These are phyloP conservation scores for Clarias fuscus DNA, from an alignment of 2,797 vertebrate species.

Conservation along the genomic window DNA sequence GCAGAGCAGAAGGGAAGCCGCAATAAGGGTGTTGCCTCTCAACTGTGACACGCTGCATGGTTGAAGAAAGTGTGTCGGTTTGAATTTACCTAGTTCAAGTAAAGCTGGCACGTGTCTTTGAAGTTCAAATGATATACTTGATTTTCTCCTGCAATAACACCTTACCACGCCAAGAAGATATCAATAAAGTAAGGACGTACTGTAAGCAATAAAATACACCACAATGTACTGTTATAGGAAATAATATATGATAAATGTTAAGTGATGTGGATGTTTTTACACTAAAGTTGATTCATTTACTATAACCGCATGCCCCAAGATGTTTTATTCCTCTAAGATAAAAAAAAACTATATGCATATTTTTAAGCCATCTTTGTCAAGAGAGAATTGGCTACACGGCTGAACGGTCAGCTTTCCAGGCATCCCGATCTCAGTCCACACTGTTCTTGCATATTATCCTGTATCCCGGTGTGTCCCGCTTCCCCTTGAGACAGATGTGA, in stretches of 20 bases:
- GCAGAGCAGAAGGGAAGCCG: neutral
- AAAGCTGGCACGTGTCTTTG: neutral
- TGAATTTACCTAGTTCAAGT: neutral
- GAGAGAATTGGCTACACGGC: no score
- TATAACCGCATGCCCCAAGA: neutral
- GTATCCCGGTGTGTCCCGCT: no score
- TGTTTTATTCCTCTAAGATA: neutral
- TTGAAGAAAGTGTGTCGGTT: neutral
- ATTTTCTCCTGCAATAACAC: neutral
- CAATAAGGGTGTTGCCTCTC: conserved; percentile 11
- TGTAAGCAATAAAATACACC: neutral
- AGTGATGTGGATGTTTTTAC: neutral
- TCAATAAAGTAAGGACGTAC: neutral
- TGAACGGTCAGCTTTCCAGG: no score
- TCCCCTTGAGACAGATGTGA: no score
- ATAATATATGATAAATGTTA: neutral
- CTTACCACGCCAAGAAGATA: no score
- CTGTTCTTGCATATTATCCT: no score
- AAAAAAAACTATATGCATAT: no score
- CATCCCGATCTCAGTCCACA: no score
- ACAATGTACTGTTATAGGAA: neutral
- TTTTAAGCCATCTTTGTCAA: no score
- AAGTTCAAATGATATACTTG: neutral
- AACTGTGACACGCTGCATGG: conserved; percentile 14
- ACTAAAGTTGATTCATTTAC: neutral